Evolutionary conservation across 2,113 vertebrate species (phyloP), one percentile per base, ranked within the genome.

Genomic region (Regulus satrapa): DNA sequence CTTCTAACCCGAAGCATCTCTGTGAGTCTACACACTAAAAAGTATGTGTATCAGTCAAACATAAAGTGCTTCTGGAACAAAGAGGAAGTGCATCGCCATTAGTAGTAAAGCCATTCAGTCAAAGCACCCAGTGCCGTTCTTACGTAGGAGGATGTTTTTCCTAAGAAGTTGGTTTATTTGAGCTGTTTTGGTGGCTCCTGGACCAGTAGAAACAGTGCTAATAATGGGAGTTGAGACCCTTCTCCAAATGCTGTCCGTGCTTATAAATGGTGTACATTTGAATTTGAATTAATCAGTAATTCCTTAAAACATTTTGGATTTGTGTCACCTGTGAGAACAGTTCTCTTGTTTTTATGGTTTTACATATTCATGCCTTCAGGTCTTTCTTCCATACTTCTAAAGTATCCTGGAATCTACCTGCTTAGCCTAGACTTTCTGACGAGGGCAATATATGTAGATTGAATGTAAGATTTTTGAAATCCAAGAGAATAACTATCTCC

Each of bases 1-100:
- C 5, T 73, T 64, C 21, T 24, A 14, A 10, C 17, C n/a, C 51
- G 61, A 85, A 67, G 28, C 5, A 3, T n/a, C n/a, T 79, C 21
- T 40, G 12, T 48, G 36, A 26, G 32, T 43, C 12, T 28, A 1
- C 5, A 8, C 8, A 2, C 32, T 41, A 10, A 56, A 36, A 73
- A 54, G 10, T 1, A 0, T 51, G 9, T 55, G 9, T 63, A 10
- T 66, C 14, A 20, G 32, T 43, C 0, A 3, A 10, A 38, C 21
- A 34, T 46, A 5, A 81, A 67, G 15, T 68, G 55, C 12, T 11
- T 23, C 23, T 40, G 34, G 69, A 48, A 55, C 38, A 81, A 66
- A 5, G 32, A 80, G 64, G 20, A 36, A 14, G 1, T 24, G 10
- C 5, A 0, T 56, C 81, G 29, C 23, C 12, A 41, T 26, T 26